Base-by-base conservation (phyloP, 2,888 invertebrate genomes). In the Macropis europaea region DNA sequence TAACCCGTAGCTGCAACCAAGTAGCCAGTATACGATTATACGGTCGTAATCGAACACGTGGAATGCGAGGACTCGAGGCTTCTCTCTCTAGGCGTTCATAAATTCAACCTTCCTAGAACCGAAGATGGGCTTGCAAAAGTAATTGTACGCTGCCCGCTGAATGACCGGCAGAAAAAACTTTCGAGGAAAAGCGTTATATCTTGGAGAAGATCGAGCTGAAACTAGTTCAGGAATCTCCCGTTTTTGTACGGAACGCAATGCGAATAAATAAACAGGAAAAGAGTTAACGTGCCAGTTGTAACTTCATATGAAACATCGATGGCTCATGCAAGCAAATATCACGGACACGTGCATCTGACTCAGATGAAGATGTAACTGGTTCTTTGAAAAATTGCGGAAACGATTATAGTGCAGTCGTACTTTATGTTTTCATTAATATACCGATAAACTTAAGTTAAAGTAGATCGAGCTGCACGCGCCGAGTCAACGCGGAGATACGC, bases 71-170 rank as follows among this genome's bases (percentile, higher is more conserved):
- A 43, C 42, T 43, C 17, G 40, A 5, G 24, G 50, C 19, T 54
- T 26, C 59, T 40, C 40, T 66, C 32, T 32, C 3, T 28, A 42
- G 6, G 15, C 38, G 11, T 56, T 26, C 40, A 22, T 59, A 66
- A 61, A 64, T 28, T 48, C 36, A 6, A 9, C 13, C 11, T 71
- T 76, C 30, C 7, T 17, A 19, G 57, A 62, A 66, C 19, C 9
- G 3, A 30, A 30, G 19, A 7, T 26, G 60, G 11, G 7, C 2
- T 28, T 3, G 22, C 17, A 47, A 36, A 24, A 15, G 24, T 6
- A 24, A 6, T 15, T 3, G 28, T 52, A 42, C 19, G 19, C 30
- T 7, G 40, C 11, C 36, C 63, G 57, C 40, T 11, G 48, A 47
- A 26, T 32, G 32, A 32, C 15, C 17, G 7, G 9, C 11, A 19